These are phyloP conservation scores for Apodemus sylvaticus DNA, from an alignment of 2,113 vertebrate genomes.

Conservation along the genomic window DNA sequence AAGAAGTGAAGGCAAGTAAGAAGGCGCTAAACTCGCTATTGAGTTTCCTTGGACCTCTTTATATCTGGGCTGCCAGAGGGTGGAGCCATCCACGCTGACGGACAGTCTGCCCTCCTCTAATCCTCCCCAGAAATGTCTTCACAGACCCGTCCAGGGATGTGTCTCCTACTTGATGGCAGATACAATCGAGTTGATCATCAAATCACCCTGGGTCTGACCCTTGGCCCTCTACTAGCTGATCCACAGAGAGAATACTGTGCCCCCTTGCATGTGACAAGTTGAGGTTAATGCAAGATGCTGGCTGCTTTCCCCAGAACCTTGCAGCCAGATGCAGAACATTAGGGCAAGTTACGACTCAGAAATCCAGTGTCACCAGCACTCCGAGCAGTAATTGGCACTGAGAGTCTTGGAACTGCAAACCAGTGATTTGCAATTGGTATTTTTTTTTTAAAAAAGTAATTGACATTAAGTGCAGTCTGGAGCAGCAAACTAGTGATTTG, in stretches of 20 bases:
- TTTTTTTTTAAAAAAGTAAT: conserved; percentile 72
- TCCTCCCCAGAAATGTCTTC: neutral
- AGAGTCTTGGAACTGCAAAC: conserved; percentile 72
- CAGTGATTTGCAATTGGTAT: conserved; percentile 75
- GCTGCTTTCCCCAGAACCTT: neutral
- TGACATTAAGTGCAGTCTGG: conserved; percentile 74
- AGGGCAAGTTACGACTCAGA: conserved; percentile 46
- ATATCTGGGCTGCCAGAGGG: neutral
- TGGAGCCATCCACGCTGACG: too few species aligned
- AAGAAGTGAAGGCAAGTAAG: neutral
- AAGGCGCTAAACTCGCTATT: neutral
- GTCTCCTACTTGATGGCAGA: neutral
- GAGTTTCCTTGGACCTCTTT: neutral
- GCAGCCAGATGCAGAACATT: conserved; percentile 27
- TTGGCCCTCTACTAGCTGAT: neutral
- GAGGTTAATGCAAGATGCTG: neutral
- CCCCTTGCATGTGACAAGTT: neutral
- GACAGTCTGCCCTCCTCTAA: neutral
- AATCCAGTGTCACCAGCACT: conserved; percentile 34
- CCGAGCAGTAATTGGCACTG: conserved; percentile 65
- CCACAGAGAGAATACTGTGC: neutral
- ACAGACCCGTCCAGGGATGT: neutral
- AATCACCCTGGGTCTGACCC: neutral
- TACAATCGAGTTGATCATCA: neutral
- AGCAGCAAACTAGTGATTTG: conserved; percentile 73